phyloP scores from a whole-genome alignment of 2,797 vertebrate species.

The Anomalospiza imberbis region DNA sequence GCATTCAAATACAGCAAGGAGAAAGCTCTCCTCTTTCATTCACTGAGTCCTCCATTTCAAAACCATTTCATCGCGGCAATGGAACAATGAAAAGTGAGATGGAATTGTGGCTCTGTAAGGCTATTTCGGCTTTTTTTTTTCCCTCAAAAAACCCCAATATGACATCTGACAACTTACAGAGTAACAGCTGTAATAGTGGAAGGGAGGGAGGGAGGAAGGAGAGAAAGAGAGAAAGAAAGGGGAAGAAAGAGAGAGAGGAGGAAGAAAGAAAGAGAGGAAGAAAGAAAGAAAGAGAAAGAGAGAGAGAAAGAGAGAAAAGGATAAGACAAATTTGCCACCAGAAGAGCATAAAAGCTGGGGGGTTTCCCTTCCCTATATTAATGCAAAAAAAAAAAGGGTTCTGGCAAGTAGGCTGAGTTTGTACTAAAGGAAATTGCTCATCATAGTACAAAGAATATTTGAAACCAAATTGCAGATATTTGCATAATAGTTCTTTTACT shows the following conservation, averaged over 20 bases:
- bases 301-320: background rate
- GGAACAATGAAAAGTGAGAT: background rate
- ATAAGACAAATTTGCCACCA: conserved; percentile 39
- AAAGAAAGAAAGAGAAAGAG: background rate
- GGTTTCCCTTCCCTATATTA: background rate
- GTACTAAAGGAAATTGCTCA: conserved; percentile 78
- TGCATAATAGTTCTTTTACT: conserved; percentile 75
- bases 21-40: background rate
- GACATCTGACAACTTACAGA: conserved; percentile 31
- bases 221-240: no score
- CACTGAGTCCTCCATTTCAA: background rate
- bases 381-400: background rate
- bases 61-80: background rate
- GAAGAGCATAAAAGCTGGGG: background rate
- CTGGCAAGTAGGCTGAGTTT: conserved; percentile 70
- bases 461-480: conserved; percentile 78
- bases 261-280: background rate
- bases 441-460: conserved; percentile 76
- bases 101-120: background rate
- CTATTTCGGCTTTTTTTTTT: conserved; percentile 1
- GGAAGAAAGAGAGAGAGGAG: no score
- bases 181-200: background rate
- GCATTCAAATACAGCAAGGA: background rate
- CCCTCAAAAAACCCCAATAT: background rate
- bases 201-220: no score